Evolutionary conservation across 37 sponge, comb jelly and placozoan species (phyloP), one percentile per base, ranked within the genome.

Genomic region (Axinella damicornis): DNA sequence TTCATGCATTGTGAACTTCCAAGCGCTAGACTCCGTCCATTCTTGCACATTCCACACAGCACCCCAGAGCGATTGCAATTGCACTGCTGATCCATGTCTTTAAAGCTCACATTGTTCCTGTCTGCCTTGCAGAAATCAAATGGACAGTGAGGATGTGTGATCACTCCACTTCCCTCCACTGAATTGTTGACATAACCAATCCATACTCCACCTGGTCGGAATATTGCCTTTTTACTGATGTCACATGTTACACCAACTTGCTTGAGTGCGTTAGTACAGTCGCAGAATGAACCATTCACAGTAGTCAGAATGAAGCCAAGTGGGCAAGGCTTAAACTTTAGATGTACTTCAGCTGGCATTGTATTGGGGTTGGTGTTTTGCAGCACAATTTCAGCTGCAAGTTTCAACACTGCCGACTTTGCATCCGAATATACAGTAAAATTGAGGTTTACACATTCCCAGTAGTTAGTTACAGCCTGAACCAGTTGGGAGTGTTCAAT

Each of bases 91-190:
- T 75, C 57, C 1, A 2, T 2, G 19, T 83, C 13, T 2, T 5
- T 32, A 22, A 57, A 17, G 19, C 17, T 20, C 28, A 75, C 12
- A 46, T 57, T 57, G 30, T 17, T 58, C 2, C n/a, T 2, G 22
- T 5, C 2, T 35, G 76, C n/a, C 25, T 75, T 39, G 60, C 76
- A 75, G 36, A 56, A 75, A 34, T 75, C 76, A 75, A 75, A 75
- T 28, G 76, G 76, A n/a, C 76, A 75, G 59, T 75, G 35, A 73
- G 31, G 83, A 83, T 20, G 74, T 73, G 13, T 35, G 22, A 18
- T 69, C 27, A 0, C 73, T 36, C 2, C 74, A 74, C 12, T 74
- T 37, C 57, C 53, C 32, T 24, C 65, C 6, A 35, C 74, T 74
- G 37, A 83, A 56, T 34, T n/a, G 37, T 22, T 58, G 39, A 73